A percentile compares a stretch with the other conserved stretches of the same genome.
These are phyloP conservation scores for Aegotheles bennettii DNA, from an alignment of 2,113 vertebrate species.

Conservation along the genomic window DNA sequence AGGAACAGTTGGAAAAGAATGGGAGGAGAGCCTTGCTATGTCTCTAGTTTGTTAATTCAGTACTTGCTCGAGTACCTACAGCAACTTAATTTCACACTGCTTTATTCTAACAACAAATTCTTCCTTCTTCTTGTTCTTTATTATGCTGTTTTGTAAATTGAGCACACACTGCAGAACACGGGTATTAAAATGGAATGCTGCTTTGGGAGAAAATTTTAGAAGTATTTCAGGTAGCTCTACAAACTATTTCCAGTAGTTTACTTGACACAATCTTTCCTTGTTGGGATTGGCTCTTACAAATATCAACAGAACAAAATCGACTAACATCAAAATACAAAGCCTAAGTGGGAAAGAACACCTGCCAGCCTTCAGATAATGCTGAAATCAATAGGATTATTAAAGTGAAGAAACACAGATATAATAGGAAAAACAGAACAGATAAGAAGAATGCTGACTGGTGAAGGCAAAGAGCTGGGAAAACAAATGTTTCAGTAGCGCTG, in stretches of 20 bases:
- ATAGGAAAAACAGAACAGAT: not conserved
- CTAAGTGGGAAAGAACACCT: not conserved
- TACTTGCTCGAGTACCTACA: not conserved
- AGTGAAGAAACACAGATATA: not conserved
- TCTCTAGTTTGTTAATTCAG: not conserved
- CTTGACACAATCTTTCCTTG: not conserved
- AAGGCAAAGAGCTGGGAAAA: not conserved
- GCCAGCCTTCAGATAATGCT: not conserved
- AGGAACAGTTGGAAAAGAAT: not conserved
- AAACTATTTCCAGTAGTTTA: not conserved
- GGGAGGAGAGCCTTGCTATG: not conserved
- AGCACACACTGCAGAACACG: not conserved
- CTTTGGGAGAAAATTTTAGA: not conserved
- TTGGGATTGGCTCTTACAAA: not conserved
- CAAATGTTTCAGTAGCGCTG: not conserved
- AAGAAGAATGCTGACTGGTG: not conserved
- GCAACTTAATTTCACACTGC: not conserved
- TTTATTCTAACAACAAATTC: not conserved
- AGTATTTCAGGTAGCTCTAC: not conserved
- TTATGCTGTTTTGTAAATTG: not conserved
- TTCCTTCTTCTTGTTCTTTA: not conserved
- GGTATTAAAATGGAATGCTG: not conserved
- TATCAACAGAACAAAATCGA: not conserved
- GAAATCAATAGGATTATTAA: not conserved
- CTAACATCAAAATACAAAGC: not conserved